Conservation (phyloP, 1,140 invertebrate species). For the Drosophila equinoxialis region DNA sequence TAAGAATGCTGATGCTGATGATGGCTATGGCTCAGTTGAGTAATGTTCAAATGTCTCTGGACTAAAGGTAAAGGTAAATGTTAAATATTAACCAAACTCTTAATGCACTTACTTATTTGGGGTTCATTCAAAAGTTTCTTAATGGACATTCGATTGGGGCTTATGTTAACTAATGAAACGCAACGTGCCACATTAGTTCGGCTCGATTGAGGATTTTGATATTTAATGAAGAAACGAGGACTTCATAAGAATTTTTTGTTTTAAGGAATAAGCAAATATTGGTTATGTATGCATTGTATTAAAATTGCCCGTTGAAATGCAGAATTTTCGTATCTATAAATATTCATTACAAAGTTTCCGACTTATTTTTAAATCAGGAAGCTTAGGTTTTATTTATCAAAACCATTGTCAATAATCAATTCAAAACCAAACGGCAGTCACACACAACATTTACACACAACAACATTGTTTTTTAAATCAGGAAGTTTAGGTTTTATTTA, state of each 20-base stretch:
- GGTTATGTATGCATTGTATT: too few species aligned
- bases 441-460: too few species aligned
- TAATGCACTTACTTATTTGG: conserved; percentile 29
- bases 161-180: conserved; percentile 42
- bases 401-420: too few species aligned
- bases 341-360: too few species aligned
- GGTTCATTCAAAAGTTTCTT: conserved; percentile 21
- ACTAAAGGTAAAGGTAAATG: conserved; percentile 25
- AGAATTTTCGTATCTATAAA: too few species aligned
- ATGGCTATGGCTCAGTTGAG: conserved; percentile 35
- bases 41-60: conserved; percentile 16
- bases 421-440: too few species aligned
- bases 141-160: conserved; percentile 32
- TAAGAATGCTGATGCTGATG: conserved; percentile 24
- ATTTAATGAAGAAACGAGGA: not conserved
- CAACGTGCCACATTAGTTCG: conserved; percentile 33
- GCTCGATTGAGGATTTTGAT: not conserved
- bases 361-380: too few species aligned
- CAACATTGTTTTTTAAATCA: too few species aligned
- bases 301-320: too few species aligned
- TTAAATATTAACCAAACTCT: conserved; percentile 48
- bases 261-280: not conserved
- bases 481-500: too few species aligned
- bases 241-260: not conserved
- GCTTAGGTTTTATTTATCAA: too few species aligned